phyloP scores from a whole-genome alignment of 2,797 vertebrate species.

The Pelobates cultripes region DNA sequence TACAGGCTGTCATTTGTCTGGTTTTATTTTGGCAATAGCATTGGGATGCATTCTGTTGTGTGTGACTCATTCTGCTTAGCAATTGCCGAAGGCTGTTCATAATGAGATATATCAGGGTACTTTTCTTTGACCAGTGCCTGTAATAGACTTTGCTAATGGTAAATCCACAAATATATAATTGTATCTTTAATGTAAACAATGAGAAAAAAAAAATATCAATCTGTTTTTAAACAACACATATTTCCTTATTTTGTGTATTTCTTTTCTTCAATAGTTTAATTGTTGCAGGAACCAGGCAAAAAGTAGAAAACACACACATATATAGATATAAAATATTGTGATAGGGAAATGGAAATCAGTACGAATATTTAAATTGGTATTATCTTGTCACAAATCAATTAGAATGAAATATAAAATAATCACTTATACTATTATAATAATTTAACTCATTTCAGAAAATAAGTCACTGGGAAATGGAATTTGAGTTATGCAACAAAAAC shows the following conservation, averaged over 20 bases:
- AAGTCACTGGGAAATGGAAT: too few relatives aligned
- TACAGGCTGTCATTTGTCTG: constrained; percentile 17
- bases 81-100: constrained; percentile 46
- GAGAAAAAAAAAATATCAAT: background rate
- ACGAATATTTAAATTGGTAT: too few relatives aligned
- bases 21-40: constrained; percentile 43
- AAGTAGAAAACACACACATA: too few relatives aligned
- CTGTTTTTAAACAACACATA: background rate
- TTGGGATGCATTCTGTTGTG: constrained; percentile 41
- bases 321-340: too few relatives aligned
- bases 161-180: constrained; percentile 1
- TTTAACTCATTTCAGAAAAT: too few relatives aligned
- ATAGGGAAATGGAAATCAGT: too few relatives aligned
- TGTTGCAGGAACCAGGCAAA: background rate
- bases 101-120: constrained; percentile 23
- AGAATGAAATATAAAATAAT: too few relatives aligned
- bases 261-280: background rate
- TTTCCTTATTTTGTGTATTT: background rate
- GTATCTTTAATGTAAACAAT: constrained; percentile 1
- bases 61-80: constrained; percentile 47
- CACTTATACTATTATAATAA: too few relatives aligned
- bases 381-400: too few relatives aligned
- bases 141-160: constrained; percentile 6
- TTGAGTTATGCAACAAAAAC: too few relatives aligned
- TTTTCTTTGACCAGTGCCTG: constrained; percentile 15